Evolutionary conservation across 2,113 vertebrate species (phyloP).

Genomic region (Urocitellus parryii): DNA sequence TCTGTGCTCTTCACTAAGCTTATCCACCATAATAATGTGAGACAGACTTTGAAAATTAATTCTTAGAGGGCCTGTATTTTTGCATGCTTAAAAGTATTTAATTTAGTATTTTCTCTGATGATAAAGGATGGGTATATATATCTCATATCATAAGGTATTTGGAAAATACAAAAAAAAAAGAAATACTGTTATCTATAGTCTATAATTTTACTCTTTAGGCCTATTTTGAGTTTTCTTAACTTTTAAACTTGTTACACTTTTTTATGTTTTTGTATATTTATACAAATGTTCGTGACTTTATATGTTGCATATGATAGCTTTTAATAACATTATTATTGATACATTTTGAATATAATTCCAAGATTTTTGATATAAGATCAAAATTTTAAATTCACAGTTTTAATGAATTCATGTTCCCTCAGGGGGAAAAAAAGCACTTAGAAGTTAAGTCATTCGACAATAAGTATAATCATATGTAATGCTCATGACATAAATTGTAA

Average conservation of each 20-base stretch:
- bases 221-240: conserved; percentile 2
- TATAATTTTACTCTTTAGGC: background rate
- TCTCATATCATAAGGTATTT: background rate
- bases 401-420: conserved; percentile 23
- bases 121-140: background rate
- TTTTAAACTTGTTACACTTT: background rate
- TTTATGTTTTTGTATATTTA: background rate
- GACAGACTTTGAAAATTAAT: conserved; percentile 8
- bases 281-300: background rate
- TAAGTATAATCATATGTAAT: background rate
- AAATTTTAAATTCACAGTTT: background rate
- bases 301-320: background rate
- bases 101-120: background rate
- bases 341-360: background rate
- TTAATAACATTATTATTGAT: background rate
- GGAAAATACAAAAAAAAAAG: background rate
- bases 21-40: background rate
- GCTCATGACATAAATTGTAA: background rate
- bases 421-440: background rate
- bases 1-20: background rate
- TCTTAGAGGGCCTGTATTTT: background rate
- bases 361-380: background rate
- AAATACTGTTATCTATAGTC: background rate
- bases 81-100: background rate
- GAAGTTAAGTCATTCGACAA: background rate